These are phyloP conservation scores for Deilephila porcellus DNA, from an alignment of 2,888 invertebrate species.

Conservation along the genomic window DNA sequence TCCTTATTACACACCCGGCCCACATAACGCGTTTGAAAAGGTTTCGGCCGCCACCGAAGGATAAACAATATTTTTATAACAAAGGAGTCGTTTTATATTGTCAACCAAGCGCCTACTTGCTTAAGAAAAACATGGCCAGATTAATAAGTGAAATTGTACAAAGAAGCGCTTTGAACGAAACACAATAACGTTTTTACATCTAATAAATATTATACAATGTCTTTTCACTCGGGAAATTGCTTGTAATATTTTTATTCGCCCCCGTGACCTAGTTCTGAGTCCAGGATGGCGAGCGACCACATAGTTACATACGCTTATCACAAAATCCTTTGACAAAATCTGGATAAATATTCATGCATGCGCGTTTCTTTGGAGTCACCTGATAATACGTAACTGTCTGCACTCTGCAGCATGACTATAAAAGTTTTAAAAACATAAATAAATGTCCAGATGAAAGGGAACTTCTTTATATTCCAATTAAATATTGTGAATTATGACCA, in stretches of 20 bases:
- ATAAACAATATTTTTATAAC: constrained; percentile 37
- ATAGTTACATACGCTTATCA: background rate
- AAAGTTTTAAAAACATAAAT: too few species aligned
- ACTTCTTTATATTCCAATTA: too few species aligned
- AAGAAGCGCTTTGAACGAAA: background rate
- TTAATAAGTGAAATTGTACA: constrained; percentile 12
- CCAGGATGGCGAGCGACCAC: background rate
- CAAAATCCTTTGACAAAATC: too few species aligned
- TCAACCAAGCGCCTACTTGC: constrained; percentile 17
- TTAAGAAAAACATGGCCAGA: constrained; percentile 15
- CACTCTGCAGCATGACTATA: too few species aligned
- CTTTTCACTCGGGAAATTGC: background rate
- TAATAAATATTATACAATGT: constrained; percentile 15
- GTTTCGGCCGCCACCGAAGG: constrained; percentile 27
- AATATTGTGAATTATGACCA: too few species aligned
- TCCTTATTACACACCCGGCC: background rate
- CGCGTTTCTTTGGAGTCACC: too few species aligned
- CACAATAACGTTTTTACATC: constrained; percentile 17
- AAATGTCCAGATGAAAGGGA: too few species aligned
- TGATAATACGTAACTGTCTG: too few species aligned
- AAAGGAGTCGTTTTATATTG: constrained; percentile 22
- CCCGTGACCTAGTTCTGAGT: constrained; percentile 5
- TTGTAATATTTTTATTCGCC: constrained; percentile 11
- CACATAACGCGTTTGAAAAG: background rate
- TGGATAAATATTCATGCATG: too few species aligned